A percentile compares a stretch with the other conserved stretches of the same genome.
Evolutionary conservation across 1,140 invertebrate genomes (phyloP).

Genomic region (Apis dorsata): DNA sequence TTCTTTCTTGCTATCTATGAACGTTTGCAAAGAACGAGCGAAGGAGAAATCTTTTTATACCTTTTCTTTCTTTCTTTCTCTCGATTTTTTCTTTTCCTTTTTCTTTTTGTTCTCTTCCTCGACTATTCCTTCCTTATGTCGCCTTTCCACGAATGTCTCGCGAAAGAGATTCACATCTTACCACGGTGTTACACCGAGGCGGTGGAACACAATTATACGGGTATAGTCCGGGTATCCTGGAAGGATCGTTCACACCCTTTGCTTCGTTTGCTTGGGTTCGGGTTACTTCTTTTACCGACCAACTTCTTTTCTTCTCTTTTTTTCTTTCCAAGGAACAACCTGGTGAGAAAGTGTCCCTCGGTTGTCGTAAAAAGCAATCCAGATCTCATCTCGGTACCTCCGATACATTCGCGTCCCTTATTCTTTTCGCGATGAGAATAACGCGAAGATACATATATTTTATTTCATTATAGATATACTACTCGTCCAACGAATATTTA

Average conservation of each 20-base stretch:
- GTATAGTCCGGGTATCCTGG: not conserved
- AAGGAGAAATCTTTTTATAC: too few relatives aligned
- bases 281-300: constrained; percentile 4
- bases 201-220: constrained; percentile 7
- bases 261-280: not conserved
- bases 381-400: constrained; percentile 27
- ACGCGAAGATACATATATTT: constrained; percentile 5
- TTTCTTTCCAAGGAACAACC: not conserved
- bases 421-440: constrained; percentile 55
- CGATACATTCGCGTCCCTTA: constrained; percentile 50
- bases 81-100: not conserved
- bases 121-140: not conserved
- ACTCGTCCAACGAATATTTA: not conserved
- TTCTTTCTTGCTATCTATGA: too few relatives aligned
- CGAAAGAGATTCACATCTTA: constrained; percentile 64
- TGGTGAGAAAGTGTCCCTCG: constrained; percentile 15
- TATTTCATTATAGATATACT: not conserved
- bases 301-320: not conserved
- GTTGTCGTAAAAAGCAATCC: constrained; percentile 12
- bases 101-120: not conserved
- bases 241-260: not conserved
- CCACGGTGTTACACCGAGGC: not conserved
- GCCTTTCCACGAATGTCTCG: not conserved
- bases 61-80: not conserved
- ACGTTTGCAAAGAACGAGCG: too few relatives aligned